Evolutionary conservation across 2,888 invertebrate species (phyloP).

Genomic region (Exephanes ischioxanthus): DNA sequence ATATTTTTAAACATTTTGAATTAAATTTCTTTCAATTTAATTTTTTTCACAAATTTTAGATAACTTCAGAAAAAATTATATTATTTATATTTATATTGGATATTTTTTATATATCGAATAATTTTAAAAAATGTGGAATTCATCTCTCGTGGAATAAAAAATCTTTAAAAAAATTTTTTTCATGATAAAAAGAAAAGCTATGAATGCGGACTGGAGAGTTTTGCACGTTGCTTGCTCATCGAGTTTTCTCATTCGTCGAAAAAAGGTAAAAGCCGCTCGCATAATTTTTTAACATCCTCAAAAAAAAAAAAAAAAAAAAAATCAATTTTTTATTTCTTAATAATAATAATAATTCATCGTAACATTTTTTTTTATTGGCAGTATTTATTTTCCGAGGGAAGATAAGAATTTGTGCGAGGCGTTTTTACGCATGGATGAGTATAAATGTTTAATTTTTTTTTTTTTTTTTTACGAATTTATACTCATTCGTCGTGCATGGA

Average conservation of each 20-base stretch:
- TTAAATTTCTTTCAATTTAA: no score
- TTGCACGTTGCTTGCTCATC: neutral
- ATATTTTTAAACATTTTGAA: no score
- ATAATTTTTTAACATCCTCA: neutral
- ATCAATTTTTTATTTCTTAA: neutral
- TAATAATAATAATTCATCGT: no score
- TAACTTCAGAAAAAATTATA: no score
- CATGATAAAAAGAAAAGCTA: no score
- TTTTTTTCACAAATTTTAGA: no score
- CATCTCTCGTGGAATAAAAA: no score
- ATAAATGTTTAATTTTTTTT: conserved; percentile 14
- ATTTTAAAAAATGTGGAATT: no score
- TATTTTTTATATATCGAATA: no score
- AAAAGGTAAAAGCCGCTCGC: conserved; percentile 18
- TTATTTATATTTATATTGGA: no score
- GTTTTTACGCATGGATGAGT: conserved; percentile 27
- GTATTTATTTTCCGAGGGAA: neutral
- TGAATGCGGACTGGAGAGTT: neutral
- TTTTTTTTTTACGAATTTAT: conserved; percentile 3
- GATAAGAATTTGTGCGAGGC: conserved; percentile 15
- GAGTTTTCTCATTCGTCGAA: neutral
- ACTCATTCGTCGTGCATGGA: conserved; percentile 56
- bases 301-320: no score
- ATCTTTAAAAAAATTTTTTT: no score
- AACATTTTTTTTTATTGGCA: neutral